Percentiles rank a stretch among this genome's conserved stretches.
These are phyloP conservation scores for Theodoxus fluviatilis DNA, from an alignment of 2,888 invertebrate species.

Conservation along the genomic window DNA sequence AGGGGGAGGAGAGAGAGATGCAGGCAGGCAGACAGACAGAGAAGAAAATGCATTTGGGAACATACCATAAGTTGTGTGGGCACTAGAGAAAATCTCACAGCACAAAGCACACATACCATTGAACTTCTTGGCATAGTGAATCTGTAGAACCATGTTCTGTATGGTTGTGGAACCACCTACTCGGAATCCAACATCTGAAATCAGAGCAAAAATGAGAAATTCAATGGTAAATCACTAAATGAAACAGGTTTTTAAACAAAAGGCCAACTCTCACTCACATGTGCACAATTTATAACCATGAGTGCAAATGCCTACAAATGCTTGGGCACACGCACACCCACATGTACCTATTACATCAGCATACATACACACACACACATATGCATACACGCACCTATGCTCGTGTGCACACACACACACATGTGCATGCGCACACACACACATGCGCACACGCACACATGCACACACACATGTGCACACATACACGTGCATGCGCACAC, in stretches of 20 bases:
- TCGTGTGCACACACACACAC: not conserved
- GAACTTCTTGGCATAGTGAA: conserved; percentile 78
- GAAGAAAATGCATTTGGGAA: too few relatives aligned
- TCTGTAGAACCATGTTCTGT: conserved; percentile 90
- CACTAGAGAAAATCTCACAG: too few relatives aligned
- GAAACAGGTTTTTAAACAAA: not conserved
- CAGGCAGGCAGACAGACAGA: too few relatives aligned
- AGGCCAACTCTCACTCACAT: too few relatives aligned
- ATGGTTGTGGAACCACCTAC: conserved; percentile 84
- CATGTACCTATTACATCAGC: too few relatives aligned
- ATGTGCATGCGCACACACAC: not conserved
- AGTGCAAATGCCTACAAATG: too few relatives aligned
- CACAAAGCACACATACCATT: conserved; percentile 40
- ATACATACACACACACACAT: conserved; percentile 2
- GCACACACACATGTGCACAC: not conserved
- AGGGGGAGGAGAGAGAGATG: too few relatives aligned
- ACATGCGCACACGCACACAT: conserved; percentile 6
- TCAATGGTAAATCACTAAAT: not conserved
- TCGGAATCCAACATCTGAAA: conserved; percentile 83
- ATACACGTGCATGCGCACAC: not conserved
- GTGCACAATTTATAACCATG: too few relatives aligned
- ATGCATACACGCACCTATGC: not conserved
- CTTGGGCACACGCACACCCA: too few relatives aligned
- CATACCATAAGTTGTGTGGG: too few relatives aligned
- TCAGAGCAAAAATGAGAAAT: too few relatives aligned